phyloP scores from a whole-genome alignment of 2,888 invertebrate species.

The Geophilus truncorum region DNA sequence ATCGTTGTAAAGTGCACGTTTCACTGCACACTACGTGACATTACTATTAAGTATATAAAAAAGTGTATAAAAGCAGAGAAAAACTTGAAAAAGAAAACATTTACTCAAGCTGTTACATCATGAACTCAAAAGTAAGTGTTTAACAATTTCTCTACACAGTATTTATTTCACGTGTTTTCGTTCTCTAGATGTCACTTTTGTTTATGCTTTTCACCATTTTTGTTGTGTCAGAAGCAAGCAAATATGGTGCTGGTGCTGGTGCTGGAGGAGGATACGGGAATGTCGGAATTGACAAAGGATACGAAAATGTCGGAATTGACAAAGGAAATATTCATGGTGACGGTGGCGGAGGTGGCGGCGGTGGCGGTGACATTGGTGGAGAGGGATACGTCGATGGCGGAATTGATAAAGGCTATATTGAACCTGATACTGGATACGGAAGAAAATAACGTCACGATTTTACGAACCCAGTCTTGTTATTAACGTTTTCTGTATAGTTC shows the following conservation, averaged over 20 bases:
- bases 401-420: too few species aligned
- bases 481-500: background rate
- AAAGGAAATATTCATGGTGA: too few species aligned
- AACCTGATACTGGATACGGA: background rate
- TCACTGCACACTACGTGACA: background rate
- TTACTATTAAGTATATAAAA: background rate
- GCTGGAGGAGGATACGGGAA: background rate
- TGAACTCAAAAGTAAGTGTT: background rate
- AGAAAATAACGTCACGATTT: background rate
- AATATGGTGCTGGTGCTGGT: background rate
- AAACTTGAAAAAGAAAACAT: background rate
- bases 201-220: too few species aligned
- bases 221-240: too few species aligned
- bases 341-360: too few species aligned
- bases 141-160: background rate
- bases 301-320: too few species aligned
- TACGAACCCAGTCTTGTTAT: background rate
- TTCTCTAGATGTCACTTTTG: too few species aligned
- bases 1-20: background rate
- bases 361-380: too few species aligned
- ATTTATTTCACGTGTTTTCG: background rate
- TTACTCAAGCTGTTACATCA: background rate
- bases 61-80: background rate
- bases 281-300: background rate
- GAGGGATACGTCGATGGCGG: background rate